Conservation (phyloP, 2,113 vertebrate genomes). For the Thamnaconus septentrionalis region DNA sequence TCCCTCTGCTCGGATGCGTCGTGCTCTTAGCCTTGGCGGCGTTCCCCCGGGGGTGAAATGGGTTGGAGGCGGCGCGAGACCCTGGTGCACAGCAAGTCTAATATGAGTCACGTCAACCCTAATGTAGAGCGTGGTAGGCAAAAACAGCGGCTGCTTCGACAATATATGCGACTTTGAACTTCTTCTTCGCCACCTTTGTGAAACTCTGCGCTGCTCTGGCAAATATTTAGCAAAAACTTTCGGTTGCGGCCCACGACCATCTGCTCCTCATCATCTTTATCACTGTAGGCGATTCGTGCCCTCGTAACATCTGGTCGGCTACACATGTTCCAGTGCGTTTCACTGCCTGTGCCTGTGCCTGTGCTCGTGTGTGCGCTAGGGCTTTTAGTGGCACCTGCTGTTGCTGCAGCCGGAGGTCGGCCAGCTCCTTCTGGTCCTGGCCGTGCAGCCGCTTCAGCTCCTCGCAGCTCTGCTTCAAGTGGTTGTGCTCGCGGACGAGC, state of each 20-base stretch:
- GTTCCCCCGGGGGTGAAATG: conserved; percentile 26
- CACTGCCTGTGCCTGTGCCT: not conserved
- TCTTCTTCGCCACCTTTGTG: not conserved
- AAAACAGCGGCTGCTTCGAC: not conserved
- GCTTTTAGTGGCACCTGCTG: conserved; percentile 83
- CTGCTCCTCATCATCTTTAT: not conserved
- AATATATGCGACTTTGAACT: not conserved
- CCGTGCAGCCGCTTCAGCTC: conserved; percentile 91
- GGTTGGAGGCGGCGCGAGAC: conserved; percentile 22
- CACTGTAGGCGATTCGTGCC: not conserved
- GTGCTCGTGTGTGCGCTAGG: not conserved
- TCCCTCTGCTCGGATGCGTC: conserved; percentile 52
- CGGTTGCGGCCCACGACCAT: not conserved
- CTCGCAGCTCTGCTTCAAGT: conserved; percentile 94
- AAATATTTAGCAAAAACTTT: not conserved
- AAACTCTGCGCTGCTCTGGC: conserved; percentile 1
- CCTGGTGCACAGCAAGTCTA: conserved; percentile 27
- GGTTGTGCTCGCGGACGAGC: conserved; percentile 90
- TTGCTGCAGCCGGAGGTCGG: conserved; percentile 90
- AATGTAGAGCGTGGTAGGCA: conserved; percentile 15
- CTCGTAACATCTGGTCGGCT: conserved; percentile 30
- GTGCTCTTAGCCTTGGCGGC: conserved; percentile 43
- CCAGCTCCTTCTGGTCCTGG: conserved; percentile 92
- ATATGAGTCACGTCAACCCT: conserved; percentile 40
- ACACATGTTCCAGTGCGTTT: not conserved